These are phyloP conservation scores for Geopemphigus sp. DNA, from an alignment of 1,140 invertebrate genomes.

Conservation along the genomic window DNA sequence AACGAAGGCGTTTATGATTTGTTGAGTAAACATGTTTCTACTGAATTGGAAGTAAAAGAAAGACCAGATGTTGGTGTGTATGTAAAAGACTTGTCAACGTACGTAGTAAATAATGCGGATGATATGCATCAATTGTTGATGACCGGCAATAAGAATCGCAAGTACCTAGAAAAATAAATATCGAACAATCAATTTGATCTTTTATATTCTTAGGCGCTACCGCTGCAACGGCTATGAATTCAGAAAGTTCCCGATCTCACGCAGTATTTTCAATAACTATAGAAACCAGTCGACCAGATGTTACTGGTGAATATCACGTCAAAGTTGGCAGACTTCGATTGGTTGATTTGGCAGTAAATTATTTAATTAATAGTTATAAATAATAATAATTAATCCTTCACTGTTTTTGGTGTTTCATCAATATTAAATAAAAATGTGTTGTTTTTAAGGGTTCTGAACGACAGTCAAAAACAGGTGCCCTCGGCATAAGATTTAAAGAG, in stretches of 20 bases:
- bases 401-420: too few species aligned
- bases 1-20: slow-evolving; percentile 81
- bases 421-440: not conserved
- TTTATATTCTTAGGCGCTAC: slow-evolving; percentile 60
- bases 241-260: slow-evolving; percentile 80
- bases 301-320: slow-evolving; percentile 65
- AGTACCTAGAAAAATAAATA: slow-evolving; percentile 50
- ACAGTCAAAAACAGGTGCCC: slow-evolving; percentile 88
- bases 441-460: slow-evolving; percentile 73
- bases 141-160: slow-evolving; percentile 77
- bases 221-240: slow-evolving; percentile 84
- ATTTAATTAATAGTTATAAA: not conserved
- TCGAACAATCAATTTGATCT: not conserved
- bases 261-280: slow-evolving; percentile 86
- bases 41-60: slow-evolving; percentile 70
- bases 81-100: slow-evolving; percentile 74
- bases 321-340: slow-evolving; percentile 78
- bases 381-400: not conserved
- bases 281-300: slow-evolving; percentile 71
- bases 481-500: slow-evolving; percentile 84
- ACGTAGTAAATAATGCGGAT: slow-evolving; percentile 77
- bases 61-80: slow-evolving; percentile 77
- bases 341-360: slow-evolving; percentile 76
- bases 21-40: slow-evolving; percentile 60
- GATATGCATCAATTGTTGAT: slow-evolving; percentile 79